Percentiles rank a stretch among this genome's conserved stretches.
Conservation (phyloP, 2,113 vertebrate species). For the Lathamus discolor region DNA sequence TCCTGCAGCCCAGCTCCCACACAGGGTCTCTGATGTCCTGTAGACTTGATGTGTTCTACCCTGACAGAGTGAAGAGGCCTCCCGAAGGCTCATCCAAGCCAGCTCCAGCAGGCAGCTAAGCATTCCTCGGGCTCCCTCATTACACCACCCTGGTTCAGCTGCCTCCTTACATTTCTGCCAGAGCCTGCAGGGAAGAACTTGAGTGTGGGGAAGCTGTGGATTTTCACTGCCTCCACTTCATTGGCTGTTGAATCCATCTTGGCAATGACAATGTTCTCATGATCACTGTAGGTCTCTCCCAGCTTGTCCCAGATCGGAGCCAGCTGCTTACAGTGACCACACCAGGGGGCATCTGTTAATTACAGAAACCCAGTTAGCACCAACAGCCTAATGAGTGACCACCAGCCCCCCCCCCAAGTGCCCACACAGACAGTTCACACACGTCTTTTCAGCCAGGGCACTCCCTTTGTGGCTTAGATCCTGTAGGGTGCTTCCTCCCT, state of each 20-base stretch:
- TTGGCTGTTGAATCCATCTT: conserved; percentile 98
- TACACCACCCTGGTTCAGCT: not conserved
- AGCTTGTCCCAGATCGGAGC: conserved; percentile 97
- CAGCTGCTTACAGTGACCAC: conserved; percentile 98
- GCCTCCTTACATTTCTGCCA: conserved; percentile 79
- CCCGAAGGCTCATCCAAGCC: not conserved
- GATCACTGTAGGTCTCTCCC: conserved; percentile 89
- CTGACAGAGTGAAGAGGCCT: not conserved
- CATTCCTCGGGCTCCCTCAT: not conserved
- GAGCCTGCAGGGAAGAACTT: conserved; percentile 93
- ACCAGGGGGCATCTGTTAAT: conserved; percentile 93
- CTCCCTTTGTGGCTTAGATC: no score
- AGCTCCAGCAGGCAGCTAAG: not conserved
- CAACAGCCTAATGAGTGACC: not conserved
- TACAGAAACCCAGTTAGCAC: not conserved
- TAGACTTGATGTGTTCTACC: not conserved
- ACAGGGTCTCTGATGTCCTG: not conserved
- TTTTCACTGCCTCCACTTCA: conserved; percentile 92
- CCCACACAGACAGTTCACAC: not conserved
- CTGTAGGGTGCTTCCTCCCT: not conserved
- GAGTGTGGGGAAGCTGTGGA: conserved; percentile 97
- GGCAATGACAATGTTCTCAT: conserved; percentile 82
- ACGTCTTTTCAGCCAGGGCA: not conserved
- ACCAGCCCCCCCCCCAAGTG: not conserved
- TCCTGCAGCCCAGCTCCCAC: not conserved